Percentiles rank a stretch among this genome's conserved stretches.
phyloP scores from a whole-genome alignment of 1,140 invertebrate genomes.

The Lasaia peninsularis region DNA sequence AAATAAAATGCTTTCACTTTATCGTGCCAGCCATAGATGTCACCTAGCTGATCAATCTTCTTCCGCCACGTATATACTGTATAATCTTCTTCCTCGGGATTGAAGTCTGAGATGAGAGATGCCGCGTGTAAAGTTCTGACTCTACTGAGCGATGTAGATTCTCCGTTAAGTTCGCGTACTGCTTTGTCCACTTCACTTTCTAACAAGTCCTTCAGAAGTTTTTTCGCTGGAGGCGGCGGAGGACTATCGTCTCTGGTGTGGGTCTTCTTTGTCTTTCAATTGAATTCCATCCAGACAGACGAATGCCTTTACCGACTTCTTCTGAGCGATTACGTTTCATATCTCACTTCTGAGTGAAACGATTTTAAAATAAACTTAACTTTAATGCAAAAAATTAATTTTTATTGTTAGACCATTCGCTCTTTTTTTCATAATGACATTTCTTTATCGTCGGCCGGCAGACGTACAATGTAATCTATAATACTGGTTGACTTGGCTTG shows the following conservation, averaged over 20 bases:
- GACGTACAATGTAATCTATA: too few species aligned
- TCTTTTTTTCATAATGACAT: too few species aligned
- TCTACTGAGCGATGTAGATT: not conserved
- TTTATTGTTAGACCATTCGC: too few species aligned
- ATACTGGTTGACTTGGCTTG: too few species aligned
- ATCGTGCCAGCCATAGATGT: constrained; percentile 33
- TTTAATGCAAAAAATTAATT: too few species aligned
- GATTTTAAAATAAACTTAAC: too few species aligned
- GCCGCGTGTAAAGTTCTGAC: not conserved
- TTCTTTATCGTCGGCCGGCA: too few species aligned
- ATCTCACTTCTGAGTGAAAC: not conserved
- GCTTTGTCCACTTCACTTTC: constrained; percentile 19
- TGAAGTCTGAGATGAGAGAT: constrained; percentile 24
- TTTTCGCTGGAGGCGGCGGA: not conserved
- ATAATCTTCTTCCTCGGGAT: constrained; percentile 29
- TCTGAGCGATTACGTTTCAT: too few species aligned
- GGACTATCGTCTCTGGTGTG: too few species aligned
- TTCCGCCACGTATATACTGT: constrained; percentile 26
- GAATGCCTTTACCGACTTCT: not conserved
- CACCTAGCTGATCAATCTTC: constrained; percentile 38
- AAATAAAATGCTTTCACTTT: constrained; percentile 18
- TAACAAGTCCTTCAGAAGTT: constrained; percentile 6
- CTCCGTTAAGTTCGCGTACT: constrained; percentile 7
- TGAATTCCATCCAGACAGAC: not conserved
- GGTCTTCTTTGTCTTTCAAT: too few species aligned